Base-by-base conservation (phyloP, 2,888 invertebrate genomes). In the Ecliptopera silaceata region DNA sequence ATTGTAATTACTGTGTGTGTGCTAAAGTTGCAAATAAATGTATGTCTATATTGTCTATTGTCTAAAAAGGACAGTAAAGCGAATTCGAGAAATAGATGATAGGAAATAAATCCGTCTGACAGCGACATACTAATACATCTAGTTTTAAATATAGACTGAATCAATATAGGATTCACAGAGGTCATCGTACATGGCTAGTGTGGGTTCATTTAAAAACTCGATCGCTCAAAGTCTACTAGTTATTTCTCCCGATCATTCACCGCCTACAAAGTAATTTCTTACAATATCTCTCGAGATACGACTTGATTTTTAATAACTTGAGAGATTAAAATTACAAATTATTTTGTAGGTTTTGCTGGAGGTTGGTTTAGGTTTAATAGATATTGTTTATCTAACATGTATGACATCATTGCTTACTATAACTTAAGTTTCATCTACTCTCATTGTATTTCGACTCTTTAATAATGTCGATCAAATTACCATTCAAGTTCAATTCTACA, bases 201-300 rank as follows among this genome's bases (percentile, higher is more conserved):
- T 41, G 42, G 17, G 43, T 41, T 48, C 10, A 22, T 50, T 52
- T 52, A n/a, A 47, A 53, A 44, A 29, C 44, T 17, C 52, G 17
- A 56, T 59, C 59, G 20, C 32, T 59, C 51, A 52, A 56, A 41
- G 51, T 59, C 55, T 8, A 48, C 44, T 51, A 52, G 51, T 44
- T 51, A 51, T 59, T 52, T 44, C 48, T 52, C 43, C 42, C 26
- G 15, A 59, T 59, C 32, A 42, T 46, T 59, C 49, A 59, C 29
- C 58, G 36, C 58, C 53, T 59, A 59, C 53, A 36, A 32, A 26
- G 29, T 43, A 11, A 42, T 38, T 43, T 51, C 36, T 44, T 32
- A 51, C 41, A 48, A 53, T 56, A 18, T 46, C 8, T 51, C 17
- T 20, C n/a, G n/a, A 17, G 43, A n/a, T n/a, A n/a, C n/a, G n/a